Evolutionary conservation across 2,113 vertebrate genomes (phyloP), one percentile per base, ranked within the genome.

Genomic region (Gambusia affinis): DNA sequence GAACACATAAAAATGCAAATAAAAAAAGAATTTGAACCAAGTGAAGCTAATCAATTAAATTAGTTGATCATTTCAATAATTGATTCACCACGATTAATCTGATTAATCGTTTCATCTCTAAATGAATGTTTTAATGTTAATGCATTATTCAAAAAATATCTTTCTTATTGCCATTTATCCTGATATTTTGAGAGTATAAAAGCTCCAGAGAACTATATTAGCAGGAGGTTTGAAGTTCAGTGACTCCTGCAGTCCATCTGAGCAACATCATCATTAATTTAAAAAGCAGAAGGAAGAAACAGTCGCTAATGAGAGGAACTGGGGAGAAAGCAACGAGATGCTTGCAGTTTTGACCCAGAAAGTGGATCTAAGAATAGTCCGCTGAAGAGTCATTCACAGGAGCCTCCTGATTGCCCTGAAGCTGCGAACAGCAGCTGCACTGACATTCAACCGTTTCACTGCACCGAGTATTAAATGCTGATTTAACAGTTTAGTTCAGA

Each of bases 351-450:
- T 89, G 91, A 86, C 91, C 89, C 86, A 89, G 83, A 89, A 92
- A 84, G 30, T 69, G 71, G 78, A 78, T 84, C 89, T 89, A 91
- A 90, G 87, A 90, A 93, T 92, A 90, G 85, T 88, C 70, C 64
- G 35, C 11, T 39, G 47, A 54, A 37, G 72, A 61, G 78, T 70
- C n/a, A 39, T 28, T 74, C 60, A 39, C 54, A 60, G 78, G 51
- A 69, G 70, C 60, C 12, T 81, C 78, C 29, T 57, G 19, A 42
- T 67, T 72, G 70, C 57, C 44, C n/a, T 30, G 70, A 71, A 68
- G 54, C 65, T 65, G 69, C 57, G 4, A 1, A 61, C 76, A 31
- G 61, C 39, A 29, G 71, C 76, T 68, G 51, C 22, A 57, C 15
- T 15, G 12, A 66, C 35, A 15, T 14, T 1, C 30, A 37, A 57